phyloP scores from a whole-genome alignment of 2,797 vertebrate genomes.

The Rhyacichthys aspro region DNA sequence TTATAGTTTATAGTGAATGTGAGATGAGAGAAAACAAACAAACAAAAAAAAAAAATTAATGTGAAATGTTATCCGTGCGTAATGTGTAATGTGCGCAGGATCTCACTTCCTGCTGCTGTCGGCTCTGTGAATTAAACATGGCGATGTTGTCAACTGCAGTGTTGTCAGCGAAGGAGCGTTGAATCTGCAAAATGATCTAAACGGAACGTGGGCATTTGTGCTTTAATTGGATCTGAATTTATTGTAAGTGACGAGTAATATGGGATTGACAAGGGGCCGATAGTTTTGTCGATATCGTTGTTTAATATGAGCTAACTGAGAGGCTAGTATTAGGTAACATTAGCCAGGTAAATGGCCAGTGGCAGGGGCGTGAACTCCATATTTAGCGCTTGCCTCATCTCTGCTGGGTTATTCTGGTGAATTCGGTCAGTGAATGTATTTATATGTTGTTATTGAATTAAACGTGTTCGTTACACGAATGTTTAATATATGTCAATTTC shows the following conservation, averaged over 20 bases:
- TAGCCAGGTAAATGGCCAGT: conserved; percentile 44
- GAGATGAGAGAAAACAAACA: too few species aligned
- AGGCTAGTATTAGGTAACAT: conserved; percentile 52
- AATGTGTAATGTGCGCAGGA: neutral
- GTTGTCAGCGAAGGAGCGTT: conserved; percentile 10
- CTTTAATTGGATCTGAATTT: neutral
- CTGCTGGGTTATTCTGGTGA: neutral
- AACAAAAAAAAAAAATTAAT: too few species aligned
- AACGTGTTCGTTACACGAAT: neutral
- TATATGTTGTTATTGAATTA: neutral
- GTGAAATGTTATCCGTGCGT: too few species aligned
- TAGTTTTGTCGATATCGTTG: conserved; percentile 19
- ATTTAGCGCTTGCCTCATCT: neutral
- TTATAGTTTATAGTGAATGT: too few species aligned
- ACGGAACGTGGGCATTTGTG: conserved; percentile 5
- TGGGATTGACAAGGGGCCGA: neutral
- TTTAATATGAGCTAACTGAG: conserved; percentile 32
- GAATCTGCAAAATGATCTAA: conserved; percentile 5
- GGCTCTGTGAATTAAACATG: conserved; percentile 57
- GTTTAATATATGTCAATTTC: neutral
- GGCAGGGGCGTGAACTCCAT: conserved; percentile 22
- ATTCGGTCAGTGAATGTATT: accelerated
- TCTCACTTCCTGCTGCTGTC: conserved; percentile 10
- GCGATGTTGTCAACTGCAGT: conserved; percentile 49
- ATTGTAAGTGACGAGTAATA: conserved; percentile 47